Percentiles rank a stretch among this genome's conserved stretches.
phyloP scores from a whole-genome alignment of 2,888 invertebrate species.

The Amblyjoppa proteus region DNA sequence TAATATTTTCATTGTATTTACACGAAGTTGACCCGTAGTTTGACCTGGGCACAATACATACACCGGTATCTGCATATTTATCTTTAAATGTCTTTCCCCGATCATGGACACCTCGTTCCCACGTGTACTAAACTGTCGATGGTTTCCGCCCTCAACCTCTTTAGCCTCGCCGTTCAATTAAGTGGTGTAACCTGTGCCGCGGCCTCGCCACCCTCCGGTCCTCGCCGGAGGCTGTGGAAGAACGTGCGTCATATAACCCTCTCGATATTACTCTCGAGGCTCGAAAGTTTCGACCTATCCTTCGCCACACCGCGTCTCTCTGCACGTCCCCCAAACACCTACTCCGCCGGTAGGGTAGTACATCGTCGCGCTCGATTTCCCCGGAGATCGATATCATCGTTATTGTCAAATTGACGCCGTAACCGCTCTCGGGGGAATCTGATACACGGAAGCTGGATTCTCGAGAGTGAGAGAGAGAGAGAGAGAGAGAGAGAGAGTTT shows the following conservation, averaged over 20 bases:
- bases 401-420: slow-evolving; percentile 60
- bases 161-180: slow-evolving; percentile 64
- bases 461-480: background rate
- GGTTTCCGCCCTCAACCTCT: slow-evolving; percentile 54
- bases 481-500: background rate
- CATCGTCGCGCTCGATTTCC: slow-evolving; percentile 56
- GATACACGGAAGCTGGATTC: slow-evolving; percentile 1
- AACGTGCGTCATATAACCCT: slow-evolving; percentile 16
- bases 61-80: background rate
- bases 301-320: slow-evolving; percentile 8
- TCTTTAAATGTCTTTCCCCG: background rate
- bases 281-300: slow-evolving; percentile 47
- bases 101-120: background rate
- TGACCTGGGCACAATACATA: too few species aligned
- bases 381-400: slow-evolving; percentile 63
- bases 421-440: slow-evolving; percentile 27
- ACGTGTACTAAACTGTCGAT: background rate
- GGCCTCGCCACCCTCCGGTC: slow-evolving; percentile 5
- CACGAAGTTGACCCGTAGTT: too few species aligned
- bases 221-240: slow-evolving; percentile 31
- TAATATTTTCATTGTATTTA: too few species aligned
- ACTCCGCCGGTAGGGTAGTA: slow-evolving; percentile 6
- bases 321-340: slow-evolving; percentile 4
- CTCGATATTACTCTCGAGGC: slow-evolving; percentile 37
- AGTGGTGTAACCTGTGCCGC: slow-evolving; percentile 58